A percentile compares a stretch with the other conserved stretches of the same genome.
Evolutionary conservation across 2,888 invertebrate species (phyloP).

Genomic region (Onchidella celtica): DNA sequence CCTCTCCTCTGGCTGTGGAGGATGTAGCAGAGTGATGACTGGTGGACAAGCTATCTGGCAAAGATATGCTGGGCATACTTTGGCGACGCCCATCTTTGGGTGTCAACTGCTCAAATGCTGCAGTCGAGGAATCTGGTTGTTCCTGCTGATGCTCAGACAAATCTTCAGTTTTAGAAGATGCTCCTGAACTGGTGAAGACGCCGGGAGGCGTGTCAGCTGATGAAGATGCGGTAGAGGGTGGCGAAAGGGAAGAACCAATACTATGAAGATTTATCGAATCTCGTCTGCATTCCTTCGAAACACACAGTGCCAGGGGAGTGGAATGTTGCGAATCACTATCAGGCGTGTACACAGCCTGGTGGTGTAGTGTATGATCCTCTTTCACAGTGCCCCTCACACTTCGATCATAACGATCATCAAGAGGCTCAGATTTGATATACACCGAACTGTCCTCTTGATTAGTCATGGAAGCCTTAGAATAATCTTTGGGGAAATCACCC

Average conservation of each 20-base stretch:
- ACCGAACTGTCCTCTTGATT: no score
- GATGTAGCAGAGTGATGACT: neutral
- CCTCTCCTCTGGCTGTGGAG: conserved; percentile 4
- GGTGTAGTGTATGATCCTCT: neutral
- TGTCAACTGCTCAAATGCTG: conserved; percentile 27
- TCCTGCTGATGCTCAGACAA: neutral
- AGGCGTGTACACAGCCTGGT: no score
- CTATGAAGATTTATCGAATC: no score
- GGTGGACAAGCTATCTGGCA: neutral
- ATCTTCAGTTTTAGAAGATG: no score
- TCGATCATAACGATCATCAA: neutral
- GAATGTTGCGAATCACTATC: no score
- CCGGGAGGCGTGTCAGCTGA: no score
- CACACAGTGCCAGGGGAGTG: no score
- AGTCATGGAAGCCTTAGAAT: no score
- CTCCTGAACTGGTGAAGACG: no score
- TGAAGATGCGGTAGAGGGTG: no score
- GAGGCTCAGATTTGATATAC: conserved; percentile 25
- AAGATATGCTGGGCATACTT: neutral
- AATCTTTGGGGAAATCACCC: neutral
- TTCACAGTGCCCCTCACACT: neutral
- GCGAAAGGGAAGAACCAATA: no score
- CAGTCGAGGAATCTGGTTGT: conserved; percentile 37
- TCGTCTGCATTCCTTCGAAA: no score
- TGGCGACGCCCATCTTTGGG: neutral